Base-by-base conservation (phyloP, 2,888 invertebrate species). In the Scaptomyza parva region DNA sequence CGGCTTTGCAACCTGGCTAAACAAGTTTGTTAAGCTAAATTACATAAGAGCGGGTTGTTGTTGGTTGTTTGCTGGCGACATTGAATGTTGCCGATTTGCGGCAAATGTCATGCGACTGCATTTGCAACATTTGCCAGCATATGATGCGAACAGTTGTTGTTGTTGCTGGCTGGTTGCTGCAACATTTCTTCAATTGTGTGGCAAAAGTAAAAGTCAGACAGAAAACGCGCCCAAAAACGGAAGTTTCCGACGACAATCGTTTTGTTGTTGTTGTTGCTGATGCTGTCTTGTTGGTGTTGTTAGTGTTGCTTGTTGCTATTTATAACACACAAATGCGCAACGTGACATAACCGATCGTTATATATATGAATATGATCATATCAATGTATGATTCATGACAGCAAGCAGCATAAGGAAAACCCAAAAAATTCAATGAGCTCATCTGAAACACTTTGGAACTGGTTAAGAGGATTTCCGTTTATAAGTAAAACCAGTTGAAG, bases 81-180 rank as follows among this genome's bases (percentile, higher is more conserved):
- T 83, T 83, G 85, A 83, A 82, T 82, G 79, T 62, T 70, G 72
- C 57, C 68, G 59, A 73, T 74, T 66, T 70, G 82, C 70, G 57
- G 76, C 85, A 85, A 79, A 78, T 79, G 82, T 69, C 85, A 82
- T 82, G 82, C 74, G 53, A 76, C 71, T 78, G 68, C 75, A 69
- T 61, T 70, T 71, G 71, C 79, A 68, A 51, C 62, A 57, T 52
- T 62, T 62, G 35, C 67, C 20, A 14, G 33, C 18, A 24, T 14
- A 35, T 48, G 55, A 17, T 14, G 43, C 11, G n/a, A n/a, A n/a
- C 20, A 28, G 24, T 2, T 37, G 35, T 37, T 47, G 30, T 18
- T 54, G 45, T 52, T 18, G 37, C 28, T 22, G 44, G n/a, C n/a
- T 52, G 18, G 58, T 43, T 37, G 35, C 51, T 59, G 64, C 51